These are phyloP conservation scores for Huso huso DNA, from an alignment of 2,797 vertebrate species.

Conservation along the genomic window DNA sequence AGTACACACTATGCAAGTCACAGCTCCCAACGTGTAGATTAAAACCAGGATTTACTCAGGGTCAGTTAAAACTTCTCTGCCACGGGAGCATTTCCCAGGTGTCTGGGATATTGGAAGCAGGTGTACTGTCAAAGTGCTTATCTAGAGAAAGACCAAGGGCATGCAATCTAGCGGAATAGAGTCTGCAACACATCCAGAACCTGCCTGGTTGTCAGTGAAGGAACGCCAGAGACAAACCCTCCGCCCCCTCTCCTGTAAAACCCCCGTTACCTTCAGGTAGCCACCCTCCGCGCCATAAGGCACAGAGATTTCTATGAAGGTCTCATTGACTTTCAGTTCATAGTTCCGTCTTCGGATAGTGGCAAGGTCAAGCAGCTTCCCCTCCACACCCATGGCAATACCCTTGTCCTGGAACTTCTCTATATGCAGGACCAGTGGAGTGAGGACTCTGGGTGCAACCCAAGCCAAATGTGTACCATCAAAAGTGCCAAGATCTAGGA, in stretches of 20 bases:
- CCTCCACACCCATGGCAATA: constrained; percentile 23
- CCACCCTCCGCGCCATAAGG: constrained; percentile 27
- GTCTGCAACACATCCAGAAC: constrained; percentile 33
- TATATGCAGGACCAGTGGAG: constrained; percentile 28
- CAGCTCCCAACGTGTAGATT: constrained; percentile 43
- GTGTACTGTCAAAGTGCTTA: no score
- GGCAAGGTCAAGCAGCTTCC: constrained; percentile 11
- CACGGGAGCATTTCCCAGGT: no score
- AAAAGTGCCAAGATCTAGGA: constrained; percentile 28
- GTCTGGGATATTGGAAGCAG: no score
- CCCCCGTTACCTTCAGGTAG: constrained; percentile 31
- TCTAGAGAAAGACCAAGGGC: no score
- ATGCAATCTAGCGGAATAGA: constrained; percentile 27
- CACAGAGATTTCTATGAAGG: constrained; percentile 25
- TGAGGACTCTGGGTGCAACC: constrained; percentile 24
- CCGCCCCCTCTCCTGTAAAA: no score
- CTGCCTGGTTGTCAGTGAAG: no score
- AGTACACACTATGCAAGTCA: no score
- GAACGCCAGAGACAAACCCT: no score
- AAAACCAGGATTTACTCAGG: constrained; percentile 34
- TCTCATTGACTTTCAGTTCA: constrained; percentile 22
- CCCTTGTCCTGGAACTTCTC: constrained; percentile 24
- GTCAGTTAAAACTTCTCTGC: constrained; percentile 48
- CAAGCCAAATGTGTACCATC: constrained; percentile 38
- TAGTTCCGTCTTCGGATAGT: constrained; percentile 23